Percentiles rank a stretch among this genome's conserved stretches.
Conservation (phyloP, 2,113 vertebrate species). For the Gobio gobio region DNA sequence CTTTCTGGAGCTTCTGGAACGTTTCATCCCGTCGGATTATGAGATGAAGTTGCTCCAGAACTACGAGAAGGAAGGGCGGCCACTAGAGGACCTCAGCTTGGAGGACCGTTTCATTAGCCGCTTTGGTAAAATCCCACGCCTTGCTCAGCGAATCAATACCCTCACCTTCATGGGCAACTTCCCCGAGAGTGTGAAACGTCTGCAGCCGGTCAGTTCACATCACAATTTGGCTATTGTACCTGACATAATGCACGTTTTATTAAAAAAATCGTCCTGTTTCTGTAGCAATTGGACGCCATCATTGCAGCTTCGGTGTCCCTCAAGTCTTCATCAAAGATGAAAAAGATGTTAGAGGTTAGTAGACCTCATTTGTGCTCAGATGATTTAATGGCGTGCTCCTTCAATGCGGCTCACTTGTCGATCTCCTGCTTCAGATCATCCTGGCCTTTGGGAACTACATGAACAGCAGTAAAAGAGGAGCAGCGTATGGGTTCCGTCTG, state of each 20-base stretch:
- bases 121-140: conserved; percentile 91
- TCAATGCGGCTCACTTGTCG: not conserved
- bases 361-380: not conserved
- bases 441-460: conserved; percentile 98
- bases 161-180: conserved; percentile 97
- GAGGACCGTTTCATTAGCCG: conserved; percentile 91
- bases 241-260: not conserved
- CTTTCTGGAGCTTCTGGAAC: conserved; percentile 91
- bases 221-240: not conserved
- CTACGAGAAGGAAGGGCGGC: conserved; percentile 85
- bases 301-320: conserved; percentile 94
- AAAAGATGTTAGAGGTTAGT: conserved; percentile 93
- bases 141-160: conserved; percentile 86
- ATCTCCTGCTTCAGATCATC: conserved; percentile 79
- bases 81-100: conserved; percentile 81
- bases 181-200: conserved; percentile 81
- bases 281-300: conserved; percentile 91
- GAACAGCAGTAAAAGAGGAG: conserved; percentile 96
- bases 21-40: conserved; percentile 90
- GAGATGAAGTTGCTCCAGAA: conserved; percentile 86
- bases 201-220: conserved; percentile 83
- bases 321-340: conserved; percentile 91
- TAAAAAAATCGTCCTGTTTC: not conserved
- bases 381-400: not conserved
- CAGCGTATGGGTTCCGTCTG: conserved; percentile 91